Evolutionary conservation across 1,140 invertebrate genomes (phyloP).

Genomic region (Ctenoplectra terminalis): DNA sequence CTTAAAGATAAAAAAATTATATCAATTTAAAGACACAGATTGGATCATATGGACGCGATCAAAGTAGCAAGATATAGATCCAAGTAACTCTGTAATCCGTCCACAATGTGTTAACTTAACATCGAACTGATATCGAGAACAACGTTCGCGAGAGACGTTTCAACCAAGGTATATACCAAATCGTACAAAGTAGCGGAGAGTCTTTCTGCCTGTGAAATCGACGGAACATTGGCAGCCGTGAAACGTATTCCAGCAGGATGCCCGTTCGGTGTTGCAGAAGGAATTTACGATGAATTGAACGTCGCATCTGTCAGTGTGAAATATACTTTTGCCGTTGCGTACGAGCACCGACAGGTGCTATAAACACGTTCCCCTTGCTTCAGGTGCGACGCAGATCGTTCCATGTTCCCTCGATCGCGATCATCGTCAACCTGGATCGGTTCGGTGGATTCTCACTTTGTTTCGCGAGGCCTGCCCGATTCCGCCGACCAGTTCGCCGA

Average conservation of each 20-base stretch:
- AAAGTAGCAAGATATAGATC: neutral
- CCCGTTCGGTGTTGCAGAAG: neutral
- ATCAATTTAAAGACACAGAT: too few relatives aligned
- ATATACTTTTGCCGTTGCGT: conserved; percentile 29
- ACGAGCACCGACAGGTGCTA: conserved; percentile 32
- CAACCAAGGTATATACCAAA: neutral
- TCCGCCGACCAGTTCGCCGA: conserved; percentile 2
- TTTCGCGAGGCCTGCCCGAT: neutral
- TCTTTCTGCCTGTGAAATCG: neutral
- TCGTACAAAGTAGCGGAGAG: neutral
- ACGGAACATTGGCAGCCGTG: neutral
- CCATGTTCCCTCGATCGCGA: neutral
- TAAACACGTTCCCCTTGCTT: conserved; percentile 22
- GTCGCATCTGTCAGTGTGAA: conserved; percentile 37
- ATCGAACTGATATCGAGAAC: neutral
- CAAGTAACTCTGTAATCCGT: neutral
- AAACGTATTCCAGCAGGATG: neutral
- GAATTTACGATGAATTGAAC: conserved; percentile 35
- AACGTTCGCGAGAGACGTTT: neutral
- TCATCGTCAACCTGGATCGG: conserved; percentile 7
- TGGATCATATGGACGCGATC: too few relatives aligned
- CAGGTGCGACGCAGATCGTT: conserved; percentile 27
- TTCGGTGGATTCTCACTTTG: neutral
- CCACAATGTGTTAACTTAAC: neutral
- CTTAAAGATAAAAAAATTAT: too few relatives aligned